Conservation (phyloP, 2,888 invertebrate species). For the Linnaemya vulpina region DNA sequence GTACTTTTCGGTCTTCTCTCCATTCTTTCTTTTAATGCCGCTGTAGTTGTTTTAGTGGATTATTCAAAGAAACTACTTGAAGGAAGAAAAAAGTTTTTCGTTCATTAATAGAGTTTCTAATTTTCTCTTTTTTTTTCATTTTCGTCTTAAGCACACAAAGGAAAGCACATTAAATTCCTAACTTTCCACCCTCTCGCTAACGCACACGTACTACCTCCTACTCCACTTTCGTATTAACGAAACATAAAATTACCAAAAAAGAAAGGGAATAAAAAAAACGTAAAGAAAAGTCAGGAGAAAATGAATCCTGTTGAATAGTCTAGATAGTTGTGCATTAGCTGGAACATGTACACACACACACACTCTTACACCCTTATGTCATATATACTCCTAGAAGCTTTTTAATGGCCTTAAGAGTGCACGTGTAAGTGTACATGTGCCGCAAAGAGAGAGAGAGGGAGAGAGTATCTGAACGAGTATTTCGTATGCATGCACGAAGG, state of each 20-base stretch:
- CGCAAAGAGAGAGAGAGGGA: background rate
- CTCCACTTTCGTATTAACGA: slow-evolving; percentile 5
- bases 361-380: slow-evolving; percentile 40
- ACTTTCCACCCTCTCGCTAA: slow-evolving; percentile 34
- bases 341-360: slow-evolving; percentile 6
- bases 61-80: slow-evolving; percentile 69
- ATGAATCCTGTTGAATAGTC: slow-evolving; percentile 61
- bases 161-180: slow-evolving; percentile 62
- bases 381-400: slow-evolving; percentile 58
- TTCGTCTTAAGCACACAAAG: slow-evolving; percentile 43
- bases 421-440: background rate
- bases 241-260: slow-evolving; percentile 47
- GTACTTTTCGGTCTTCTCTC: slow-evolving; percentile 22
- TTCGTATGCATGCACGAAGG: slow-evolving; percentile 55
- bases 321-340: slow-evolving; percentile 66
- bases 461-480: slow-evolving; percentile 1
- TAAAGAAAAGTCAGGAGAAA: slow-evolving; percentile 47
- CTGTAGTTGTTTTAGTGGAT: slow-evolving; percentile 62
- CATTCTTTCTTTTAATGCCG: slow-evolving; percentile 18
- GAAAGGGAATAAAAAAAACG: background rate
- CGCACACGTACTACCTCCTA: background rate
- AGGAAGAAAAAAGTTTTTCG: slow-evolving; percentile 59
- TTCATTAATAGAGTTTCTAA: slow-evolving; percentile 71
- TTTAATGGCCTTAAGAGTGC: slow-evolving; percentile 44
- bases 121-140: slow-evolving; percentile 30